Evolutionary conservation across 2,888 invertebrate species (phyloP).

Genomic region (Lasioglossum oenotherae): DNA sequence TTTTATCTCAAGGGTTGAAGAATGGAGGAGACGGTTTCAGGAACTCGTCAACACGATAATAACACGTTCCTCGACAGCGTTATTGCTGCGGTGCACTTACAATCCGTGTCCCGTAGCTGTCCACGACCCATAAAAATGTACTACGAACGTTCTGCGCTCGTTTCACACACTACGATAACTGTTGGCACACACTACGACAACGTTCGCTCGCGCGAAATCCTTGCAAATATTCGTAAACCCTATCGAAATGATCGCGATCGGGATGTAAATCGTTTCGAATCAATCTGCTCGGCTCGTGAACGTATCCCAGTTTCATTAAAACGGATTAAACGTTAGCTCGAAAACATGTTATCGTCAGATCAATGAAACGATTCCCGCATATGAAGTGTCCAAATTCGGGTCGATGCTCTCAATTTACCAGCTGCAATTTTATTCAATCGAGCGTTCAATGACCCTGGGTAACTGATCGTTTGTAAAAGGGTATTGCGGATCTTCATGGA

Average conservation of each 20-base stretch:
- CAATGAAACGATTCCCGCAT: not conserved
- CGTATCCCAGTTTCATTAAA: not conserved
- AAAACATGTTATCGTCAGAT: not conserved
- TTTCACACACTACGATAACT: not conserved
- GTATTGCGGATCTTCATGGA: not conserved
- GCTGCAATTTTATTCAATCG: not conserved
- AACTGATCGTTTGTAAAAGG: not conserved
- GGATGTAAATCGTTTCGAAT: not conserved
- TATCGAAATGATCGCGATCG: not conserved
- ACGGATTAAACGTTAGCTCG: not conserved
- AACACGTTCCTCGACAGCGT: not conserved
- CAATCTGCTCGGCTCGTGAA: not conserved
- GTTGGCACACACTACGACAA: not conserved
- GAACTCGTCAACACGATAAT: not conserved
- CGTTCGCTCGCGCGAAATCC: not conserved
- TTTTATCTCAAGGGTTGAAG: not conserved
- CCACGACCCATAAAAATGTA: constrained; percentile 42
- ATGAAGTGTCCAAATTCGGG: not conserved
- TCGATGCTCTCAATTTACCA: not conserved
- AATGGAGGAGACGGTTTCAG: not conserved
- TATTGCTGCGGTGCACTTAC: constrained; percentile 30
- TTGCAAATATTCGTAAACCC: not conserved
- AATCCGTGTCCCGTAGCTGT: constrained; percentile 3
- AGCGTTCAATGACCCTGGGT: not conserved
- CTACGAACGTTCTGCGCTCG: constrained; percentile 11